These are phyloP conservation scores for Pterophyllum scalare DNA, from an alignment of 2,113 vertebrate species.

Conservation along the genomic window DNA sequence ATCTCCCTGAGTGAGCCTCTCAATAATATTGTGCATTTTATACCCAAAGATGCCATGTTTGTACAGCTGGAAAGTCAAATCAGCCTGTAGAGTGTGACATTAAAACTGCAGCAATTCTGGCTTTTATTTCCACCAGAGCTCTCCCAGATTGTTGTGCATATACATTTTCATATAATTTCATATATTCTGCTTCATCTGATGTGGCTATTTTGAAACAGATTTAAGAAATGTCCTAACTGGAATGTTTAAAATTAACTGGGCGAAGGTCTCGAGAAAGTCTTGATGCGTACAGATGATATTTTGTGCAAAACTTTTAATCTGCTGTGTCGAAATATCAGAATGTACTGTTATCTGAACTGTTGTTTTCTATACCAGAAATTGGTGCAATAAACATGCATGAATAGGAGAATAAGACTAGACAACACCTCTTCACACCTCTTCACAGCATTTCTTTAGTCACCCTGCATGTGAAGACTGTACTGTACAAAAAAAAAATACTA, in stretches of 20 bases:
- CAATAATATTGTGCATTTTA: slow-evolving; percentile 23
- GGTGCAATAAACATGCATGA: not conserved
- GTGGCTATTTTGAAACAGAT: not conserved
- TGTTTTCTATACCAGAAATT: not conserved
- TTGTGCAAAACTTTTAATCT: not conserved
- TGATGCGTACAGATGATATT: not conserved
- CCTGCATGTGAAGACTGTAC: slow-evolving; percentile 27
- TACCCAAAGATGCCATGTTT: slow-evolving; percentile 46
- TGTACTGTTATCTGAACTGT: not conserved
- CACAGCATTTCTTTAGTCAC: slow-evolving; percentile 15
- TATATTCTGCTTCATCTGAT: slow-evolving; percentile 1
- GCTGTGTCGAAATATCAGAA: not conserved
- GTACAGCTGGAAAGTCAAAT: slow-evolving; percentile 39
- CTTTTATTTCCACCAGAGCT: not conserved
- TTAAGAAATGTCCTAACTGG: not conserved
- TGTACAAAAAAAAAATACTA: not conserved
- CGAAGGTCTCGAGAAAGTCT: not conserved
- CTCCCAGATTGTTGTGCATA: not conserved
- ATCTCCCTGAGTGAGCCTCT: slow-evolving; percentile 17
- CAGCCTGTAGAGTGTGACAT: slow-evolving; percentile 16
- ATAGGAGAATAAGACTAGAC: not conserved
- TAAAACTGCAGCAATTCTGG: slow-evolving; percentile 15
- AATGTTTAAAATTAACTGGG: not conserved
- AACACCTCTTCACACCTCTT: not conserved
- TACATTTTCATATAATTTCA: not conserved